Conservation (phyloP, 92 coral and sea anemone genomes). For the Phenganax marumi region DNA sequence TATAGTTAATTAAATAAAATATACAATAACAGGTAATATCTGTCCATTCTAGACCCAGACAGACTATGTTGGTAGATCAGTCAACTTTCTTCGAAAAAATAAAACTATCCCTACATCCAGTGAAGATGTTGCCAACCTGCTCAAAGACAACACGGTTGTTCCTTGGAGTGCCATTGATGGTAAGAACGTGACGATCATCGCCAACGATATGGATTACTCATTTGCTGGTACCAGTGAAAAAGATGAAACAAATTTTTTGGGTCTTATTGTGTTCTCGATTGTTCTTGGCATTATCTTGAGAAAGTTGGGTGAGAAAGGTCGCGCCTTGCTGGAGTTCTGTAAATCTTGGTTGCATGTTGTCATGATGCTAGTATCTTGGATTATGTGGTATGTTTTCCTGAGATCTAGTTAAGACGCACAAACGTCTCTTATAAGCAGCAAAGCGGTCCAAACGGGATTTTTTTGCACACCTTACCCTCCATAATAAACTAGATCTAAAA, state of each 20-base stretch:
- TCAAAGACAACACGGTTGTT: slow-evolving; percentile 19
- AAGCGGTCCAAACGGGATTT: neutral
- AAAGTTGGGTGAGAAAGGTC: slow-evolving; percentile 30
- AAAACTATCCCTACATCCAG: slow-evolving; percentile 13
- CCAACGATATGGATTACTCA: slow-evolving; percentile 6
- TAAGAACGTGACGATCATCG: neutral
- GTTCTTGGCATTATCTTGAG: slow-evolving; percentile 23
- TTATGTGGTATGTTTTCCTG: slow-evolving; percentile 29
- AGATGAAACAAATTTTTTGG: slow-evolving; percentile 22
- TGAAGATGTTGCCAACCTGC: slow-evolving; percentile 13
- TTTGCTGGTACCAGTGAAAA: slow-evolving; percentile 26
- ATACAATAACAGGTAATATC: neutral
- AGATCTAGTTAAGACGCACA: too few relatives aligned
- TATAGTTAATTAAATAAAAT: neutral
- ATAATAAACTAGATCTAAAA: too few relatives aligned
- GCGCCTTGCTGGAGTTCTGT: slow-evolving; percentile 21
- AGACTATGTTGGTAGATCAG: neutral
- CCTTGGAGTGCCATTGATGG: slow-evolving; percentile 18
- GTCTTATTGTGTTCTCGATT: slow-evolving; percentile 42
- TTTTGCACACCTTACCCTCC: too few relatives aligned
- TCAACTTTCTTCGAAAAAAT: slow-evolving; percentile 25
- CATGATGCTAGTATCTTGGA: slow-evolving; percentile 34
- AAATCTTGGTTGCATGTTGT: slow-evolving; percentile 27
- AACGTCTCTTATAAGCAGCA: neutral
- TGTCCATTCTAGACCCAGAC: slow-evolving; percentile 25